Evolutionary conservation across 92 coral and sea anemone genomes (phyloP).

Genomic region (Parazoanthus atlanticus): DNA sequence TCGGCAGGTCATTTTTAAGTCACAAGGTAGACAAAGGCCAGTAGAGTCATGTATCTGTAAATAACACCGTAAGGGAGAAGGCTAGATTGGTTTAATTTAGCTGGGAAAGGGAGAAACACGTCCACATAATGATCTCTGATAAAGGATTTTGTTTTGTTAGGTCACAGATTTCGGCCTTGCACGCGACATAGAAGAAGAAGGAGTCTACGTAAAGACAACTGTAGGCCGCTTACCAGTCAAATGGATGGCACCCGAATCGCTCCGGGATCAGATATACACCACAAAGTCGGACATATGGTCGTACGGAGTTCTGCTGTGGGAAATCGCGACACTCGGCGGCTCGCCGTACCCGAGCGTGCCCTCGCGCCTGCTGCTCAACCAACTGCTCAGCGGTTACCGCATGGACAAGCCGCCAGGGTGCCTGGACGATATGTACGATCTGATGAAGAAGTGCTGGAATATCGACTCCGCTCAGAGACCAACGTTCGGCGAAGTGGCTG

Average conservation of each 20-base stretch:
- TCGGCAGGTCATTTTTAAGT: no score
- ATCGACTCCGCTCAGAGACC: conserved; percentile 42
- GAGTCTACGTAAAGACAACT: conserved; percentile 26
- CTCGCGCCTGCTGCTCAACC: conserved; percentile 67
- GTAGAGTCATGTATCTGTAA: no score
- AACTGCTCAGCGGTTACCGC: conserved; percentile 76
- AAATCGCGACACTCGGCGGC: conserved; percentile 84
- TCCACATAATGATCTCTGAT: not conserved
- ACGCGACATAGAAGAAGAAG: conserved; percentile 28
- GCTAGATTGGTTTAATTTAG: not conserved
- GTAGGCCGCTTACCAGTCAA: conserved; percentile 72
- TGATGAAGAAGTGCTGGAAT: conserved; percentile 59
- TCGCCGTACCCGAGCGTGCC: conserved; percentile 88
- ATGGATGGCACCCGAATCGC: conserved; percentile 87
- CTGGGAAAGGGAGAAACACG: not conserved
- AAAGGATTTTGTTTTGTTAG: not conserved
- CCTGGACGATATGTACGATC: conserved; percentile 66
- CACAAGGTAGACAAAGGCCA: no score
- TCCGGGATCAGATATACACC: conserved; percentile 75
- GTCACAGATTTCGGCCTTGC: conserved; percentile 44
- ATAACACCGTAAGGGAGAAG: no score
- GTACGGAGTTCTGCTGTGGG: conserved; percentile 86
- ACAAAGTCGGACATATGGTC: conserved; percentile 88
- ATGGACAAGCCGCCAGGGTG: conserved; percentile 83
- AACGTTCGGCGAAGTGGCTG: conserved; percentile 3